Base-by-base conservation (phyloP, 2,888 invertebrate species). In the Parnassius orleans region DNA sequence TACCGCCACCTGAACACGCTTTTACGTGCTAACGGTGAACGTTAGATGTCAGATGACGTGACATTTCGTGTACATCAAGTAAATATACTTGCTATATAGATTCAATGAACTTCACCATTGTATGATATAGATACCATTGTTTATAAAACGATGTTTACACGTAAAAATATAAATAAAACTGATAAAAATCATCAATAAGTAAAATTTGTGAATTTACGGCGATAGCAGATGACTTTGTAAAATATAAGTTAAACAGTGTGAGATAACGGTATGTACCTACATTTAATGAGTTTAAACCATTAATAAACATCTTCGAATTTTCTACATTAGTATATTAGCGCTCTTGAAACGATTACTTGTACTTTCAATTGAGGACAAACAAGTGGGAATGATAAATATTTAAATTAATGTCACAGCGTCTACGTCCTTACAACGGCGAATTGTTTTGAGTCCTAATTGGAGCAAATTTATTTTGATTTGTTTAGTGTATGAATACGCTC, bases 311-410 rank as follows among this genome's bases (percentile, higher is more conserved):
- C 33, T 7, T 43, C 0, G 43, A 43, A 43, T 43, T 11, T 11
- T 43, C 43, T 10, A 11, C 43, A 10, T 11, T 11, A 43, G 43
- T 43, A 43, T 43, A 43, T 11, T 43, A 43, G 43, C 10, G 9
- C 11, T 11, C 43, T 11, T 43, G 2, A 43, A 10, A 43, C 43
- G 33, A 33, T 33, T 43, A 43, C 11, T 33, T 11, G 52, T 57
- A 60, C 53, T 50, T 19, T 43, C 64, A 65, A 57, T 52, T 54
- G 50, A 10, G 57, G 54, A 50, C 61, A 56, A 60, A 52, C 41
- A 46, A 41, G 33, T 59, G 53, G 12, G 46, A 52, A 52, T 50
- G 14, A 53, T 41, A 46, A 54, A 53, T 33, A 44, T 54, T 54
- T 53, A 14, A 19, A 54, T 44, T 10, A 51, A 55, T 44, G 42